Conservation (phyloP, 1,140 invertebrate genomes). For the Drosophila pruinosa region DNA sequence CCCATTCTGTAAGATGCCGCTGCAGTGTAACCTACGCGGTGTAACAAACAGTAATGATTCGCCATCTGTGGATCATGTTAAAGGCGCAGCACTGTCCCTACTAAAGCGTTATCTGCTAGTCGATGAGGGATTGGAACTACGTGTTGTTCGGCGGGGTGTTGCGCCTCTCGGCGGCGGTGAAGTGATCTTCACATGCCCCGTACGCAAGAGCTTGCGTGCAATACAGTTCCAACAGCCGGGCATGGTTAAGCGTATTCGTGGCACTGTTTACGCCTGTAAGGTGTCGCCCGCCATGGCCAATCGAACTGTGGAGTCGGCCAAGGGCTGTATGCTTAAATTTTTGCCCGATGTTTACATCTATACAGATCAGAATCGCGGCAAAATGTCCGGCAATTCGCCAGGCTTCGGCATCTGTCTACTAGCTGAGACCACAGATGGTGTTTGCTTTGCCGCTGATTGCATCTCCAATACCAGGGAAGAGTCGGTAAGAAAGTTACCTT, state of each 20-base stretch:
- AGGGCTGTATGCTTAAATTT: slow-evolving; percentile 95
- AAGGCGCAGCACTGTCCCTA: slow-evolving; percentile 90
- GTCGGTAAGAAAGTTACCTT: slow-evolving; percentile 35
- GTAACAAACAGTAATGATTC: slow-evolving; percentile 94
- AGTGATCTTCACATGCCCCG: slow-evolving; percentile 94
- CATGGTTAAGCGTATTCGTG: slow-evolving; percentile 96
- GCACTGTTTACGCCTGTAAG: slow-evolving; percentile 86
- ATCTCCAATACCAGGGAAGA: slow-evolving; percentile 81
- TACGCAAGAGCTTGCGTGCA: slow-evolving; percentile 85
- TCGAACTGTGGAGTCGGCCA: slow-evolving; percentile 95
- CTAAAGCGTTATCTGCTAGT: slow-evolving; percentile 93
- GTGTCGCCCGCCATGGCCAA: slow-evolving; percentile 96
- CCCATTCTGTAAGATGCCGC: slow-evolving; percentile 96
- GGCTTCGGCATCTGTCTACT: slow-evolving; percentile 95
- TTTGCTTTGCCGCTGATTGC: slow-evolving; percentile 89
- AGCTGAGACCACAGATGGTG: slow-evolving; percentile 95
- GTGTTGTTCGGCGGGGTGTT: slow-evolving; percentile 92
- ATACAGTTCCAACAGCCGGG: slow-evolving; percentile 90
- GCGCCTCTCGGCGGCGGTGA: slow-evolving; percentile 95
- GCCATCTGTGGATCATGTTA: slow-evolving; percentile 94
- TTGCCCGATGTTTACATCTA: slow-evolving; percentile 97
- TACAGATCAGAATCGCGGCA: slow-evolving; percentile 94
- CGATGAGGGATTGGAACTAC: slow-evolving; percentile 94
- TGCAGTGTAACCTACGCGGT: slow-evolving; percentile 92
- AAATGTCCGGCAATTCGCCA: slow-evolving; percentile 92